Evolutionary conservation across 1,140 invertebrate species (phyloP).

Genomic region (Ceratina japonica): DNA sequence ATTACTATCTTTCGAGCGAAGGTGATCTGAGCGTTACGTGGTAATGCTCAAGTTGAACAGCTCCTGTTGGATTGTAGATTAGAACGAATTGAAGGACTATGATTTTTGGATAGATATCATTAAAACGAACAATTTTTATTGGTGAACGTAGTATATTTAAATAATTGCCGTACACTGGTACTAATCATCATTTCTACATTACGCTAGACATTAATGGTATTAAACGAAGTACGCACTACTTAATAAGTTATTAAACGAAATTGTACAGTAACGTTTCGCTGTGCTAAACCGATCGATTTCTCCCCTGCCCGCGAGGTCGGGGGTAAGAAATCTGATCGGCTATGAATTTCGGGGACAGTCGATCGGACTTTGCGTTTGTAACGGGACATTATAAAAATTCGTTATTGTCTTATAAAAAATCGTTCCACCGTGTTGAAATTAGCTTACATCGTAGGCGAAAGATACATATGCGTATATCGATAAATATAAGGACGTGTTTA

Average conservation of each 20-base stretch:
- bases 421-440: not conserved
- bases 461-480: slow-evolving; percentile 14
- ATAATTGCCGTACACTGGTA: slow-evolving; percentile 45
- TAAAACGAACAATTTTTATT: not conserved
- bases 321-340: slow-evolving; percentile 11
- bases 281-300: slow-evolving; percentile 1
- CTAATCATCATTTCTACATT: slow-evolving; percentile 37
- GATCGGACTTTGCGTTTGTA: slow-evolving; percentile 14
- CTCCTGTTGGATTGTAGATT: too few relatives aligned
- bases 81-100: too few relatives aligned
- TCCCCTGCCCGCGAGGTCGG: not conserved
- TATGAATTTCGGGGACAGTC: not conserved
- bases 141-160: slow-evolving; percentile 38
- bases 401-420: slow-evolving; percentile 8
- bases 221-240: slow-evolving; percentile 24
- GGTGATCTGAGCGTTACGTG: too few relatives aligned
- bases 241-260: slow-evolving; percentile 46
- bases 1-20: too few relatives aligned
- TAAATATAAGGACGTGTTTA: slow-evolving; percentile 2
- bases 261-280: slow-evolving; percentile 36
- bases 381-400: slow-evolving; percentile 21
- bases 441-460: slow-evolving; percentile 2
- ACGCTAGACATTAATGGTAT: slow-evolving; percentile 41
- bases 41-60: too few relatives aligned
- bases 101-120: too few relatives aligned